These are phyloP conservation scores for Patella ulyssiponensis DNA, from an alignment of 2,888 invertebrate species.

Conservation along the genomic window DNA sequence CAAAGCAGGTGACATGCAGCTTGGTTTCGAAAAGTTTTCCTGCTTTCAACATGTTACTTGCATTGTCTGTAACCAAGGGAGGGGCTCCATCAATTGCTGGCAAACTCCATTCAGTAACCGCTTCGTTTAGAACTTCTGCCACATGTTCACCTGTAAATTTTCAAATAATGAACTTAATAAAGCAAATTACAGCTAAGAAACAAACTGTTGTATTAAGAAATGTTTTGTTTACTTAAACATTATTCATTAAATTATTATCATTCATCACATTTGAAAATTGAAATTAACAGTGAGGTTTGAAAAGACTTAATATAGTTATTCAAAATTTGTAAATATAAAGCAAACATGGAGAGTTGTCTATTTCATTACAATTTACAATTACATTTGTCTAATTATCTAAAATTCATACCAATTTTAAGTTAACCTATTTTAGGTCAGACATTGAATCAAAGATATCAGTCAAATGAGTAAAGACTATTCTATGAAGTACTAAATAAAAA, in stretches of 20 bases:
- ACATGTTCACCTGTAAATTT: constrained; percentile 17
- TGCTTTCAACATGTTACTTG: constrained; percentile 23
- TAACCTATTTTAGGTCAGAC: constrained; percentile 8
- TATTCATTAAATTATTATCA: not conserved
- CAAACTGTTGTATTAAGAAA: constrained; percentile 9
- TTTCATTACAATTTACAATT: constrained; percentile 3
- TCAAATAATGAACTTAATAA: constrained; percentile 14
- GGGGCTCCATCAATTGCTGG: constrained; percentile 4
- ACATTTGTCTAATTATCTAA: constrained; percentile 14
- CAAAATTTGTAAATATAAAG: constrained; percentile 13
- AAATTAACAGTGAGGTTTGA: constrained; percentile 13
- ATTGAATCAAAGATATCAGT: no score
- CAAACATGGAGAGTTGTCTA: constrained; percentile 14
- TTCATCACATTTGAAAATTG: constrained; percentile 8
- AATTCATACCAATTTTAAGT: constrained; percentile 12
- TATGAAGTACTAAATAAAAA: no score
- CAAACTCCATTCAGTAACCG: constrained; percentile 13
- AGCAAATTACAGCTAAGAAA: constrained; percentile 2
- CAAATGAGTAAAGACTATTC: no score
- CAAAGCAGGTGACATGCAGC: constrained; percentile 19
- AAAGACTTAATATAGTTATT: not conserved
- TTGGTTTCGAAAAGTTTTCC: constrained; percentile 12
- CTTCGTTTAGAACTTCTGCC: constrained; percentile 14
- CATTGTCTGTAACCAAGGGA: constrained; percentile 20
- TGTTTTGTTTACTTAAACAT: not conserved